Evolutionary conservation across 2,888 invertebrate genomes (phyloP), one percentile per base, ranked within the genome.

Genomic region (Aspidiotus destructor): DNA sequence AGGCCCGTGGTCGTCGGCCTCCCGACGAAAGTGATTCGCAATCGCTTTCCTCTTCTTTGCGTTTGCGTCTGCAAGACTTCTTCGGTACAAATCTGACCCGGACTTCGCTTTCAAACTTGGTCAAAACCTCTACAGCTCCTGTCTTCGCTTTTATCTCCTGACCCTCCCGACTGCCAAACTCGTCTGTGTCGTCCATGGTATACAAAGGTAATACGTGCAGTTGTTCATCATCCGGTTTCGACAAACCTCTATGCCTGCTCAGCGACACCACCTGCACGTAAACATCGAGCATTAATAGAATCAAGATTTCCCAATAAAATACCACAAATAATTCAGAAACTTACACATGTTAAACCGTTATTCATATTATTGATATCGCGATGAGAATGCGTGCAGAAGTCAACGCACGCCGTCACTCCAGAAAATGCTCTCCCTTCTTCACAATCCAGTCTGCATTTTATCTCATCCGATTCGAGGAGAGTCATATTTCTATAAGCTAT

Each of bases 281-380:
- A 53, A 53, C 40, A 44, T 13, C 44, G 13, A 52, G 17, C 6
- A 13, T 1, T 55, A 10, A 10, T 55, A 2, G 2, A 10, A 3
- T 55, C 1, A 15, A 15, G 2, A n/a, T 15, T n/a, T 16, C 3
- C 7, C 1, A 55, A 55, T n/a, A 52, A 11, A n/a, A 13, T 11
- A 52, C 13, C n/a, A n/a, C 1, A 52, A 52, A 60, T 55, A 62
- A 13, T 17, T 44, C 17, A 58, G 13, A 61, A 40, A 77, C 82
- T 74, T 75, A 85, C 95, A 72, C 92, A 93, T 41, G 96, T 96
- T 78, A 93, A 93, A 60, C 96, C 96, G 76, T 94, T 92, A 80
- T 92, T 90, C 95, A 96, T 96, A 76, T 97, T 96, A 79, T 96
- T 94, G 28, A 91, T 82, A 80, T 97, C 96, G 73, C 92, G 87